A percentile compares a stretch with the other conserved stretches of the same genome.
Conservation (phyloP, 1,140 invertebrate species). For the Periplaneta americana region DNA sequence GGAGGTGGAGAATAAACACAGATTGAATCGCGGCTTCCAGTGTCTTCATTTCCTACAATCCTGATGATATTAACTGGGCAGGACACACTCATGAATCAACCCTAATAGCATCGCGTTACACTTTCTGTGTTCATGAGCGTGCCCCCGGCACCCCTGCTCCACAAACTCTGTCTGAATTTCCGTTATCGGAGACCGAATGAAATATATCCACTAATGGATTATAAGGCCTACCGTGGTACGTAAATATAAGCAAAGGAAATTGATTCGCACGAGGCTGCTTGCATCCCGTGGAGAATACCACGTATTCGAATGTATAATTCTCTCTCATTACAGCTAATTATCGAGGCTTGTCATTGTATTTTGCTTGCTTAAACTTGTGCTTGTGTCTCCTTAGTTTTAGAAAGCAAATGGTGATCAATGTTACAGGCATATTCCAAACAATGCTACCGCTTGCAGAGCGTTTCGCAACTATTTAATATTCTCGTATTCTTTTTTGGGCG, state of each 20-base stretch:
- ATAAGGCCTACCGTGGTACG: not conserved
- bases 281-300: not conserved
- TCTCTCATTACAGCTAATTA: not conserved
- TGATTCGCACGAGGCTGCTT: not conserved
- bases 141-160: not conserved
- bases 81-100: not conserved
- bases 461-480: not conserved
- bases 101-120: not conserved
- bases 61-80: not conserved
- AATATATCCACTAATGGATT: not conserved
- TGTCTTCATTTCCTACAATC: not conserved
- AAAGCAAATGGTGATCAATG: not conserved
- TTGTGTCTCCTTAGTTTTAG: too few relatives aligned
- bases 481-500: not conserved
- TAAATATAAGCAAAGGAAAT: not conserved
- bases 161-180: not conserved
- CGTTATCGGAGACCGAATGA: not conserved
- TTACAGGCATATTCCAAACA: not conserved
- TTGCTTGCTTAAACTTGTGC: not conserved
- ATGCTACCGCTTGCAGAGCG: too few relatives aligned
- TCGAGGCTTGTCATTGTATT: not conserved
- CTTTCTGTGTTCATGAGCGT: not conserved
- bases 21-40: not conserved
- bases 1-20: too few relatives aligned
- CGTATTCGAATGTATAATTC: not conserved